Conservation (phyloP, 2,797 vertebrate genomes). For the Hemibagrus guttatus region DNA sequence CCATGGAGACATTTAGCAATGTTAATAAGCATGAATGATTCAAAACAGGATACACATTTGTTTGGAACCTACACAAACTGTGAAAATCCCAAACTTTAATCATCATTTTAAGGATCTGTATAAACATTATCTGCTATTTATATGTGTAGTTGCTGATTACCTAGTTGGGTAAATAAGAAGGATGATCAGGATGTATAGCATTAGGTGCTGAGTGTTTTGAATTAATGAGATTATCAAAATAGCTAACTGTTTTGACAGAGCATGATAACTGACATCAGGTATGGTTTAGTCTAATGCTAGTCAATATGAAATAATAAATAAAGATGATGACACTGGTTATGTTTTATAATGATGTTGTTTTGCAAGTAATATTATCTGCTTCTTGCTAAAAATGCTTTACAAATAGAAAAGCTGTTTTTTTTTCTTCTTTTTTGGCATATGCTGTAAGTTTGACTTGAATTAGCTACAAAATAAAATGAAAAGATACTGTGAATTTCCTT, state of each 20-base stretch:
- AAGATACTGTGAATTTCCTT: not conserved
- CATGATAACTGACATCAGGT: not conserved
- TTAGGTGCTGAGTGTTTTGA: not conserved
- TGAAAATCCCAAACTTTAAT: not conserved
- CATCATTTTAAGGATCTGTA: not conserved
- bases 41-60: not conserved
- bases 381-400: not conserved
- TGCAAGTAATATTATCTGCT: not conserved
- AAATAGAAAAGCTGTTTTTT: not conserved
- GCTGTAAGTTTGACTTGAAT: not conserved
- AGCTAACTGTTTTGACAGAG: not conserved
- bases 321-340: not conserved
- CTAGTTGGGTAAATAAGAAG: not conserved
- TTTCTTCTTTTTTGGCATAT: not conserved
- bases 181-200: not conserved
- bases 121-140: not conserved
- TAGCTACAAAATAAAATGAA: not conserved
- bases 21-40: not conserved
- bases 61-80: not conserved
- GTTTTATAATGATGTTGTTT: not conserved
- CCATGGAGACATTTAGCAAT: not conserved
- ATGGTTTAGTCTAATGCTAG: not conserved
- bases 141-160: not conserved
- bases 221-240: not conserved
- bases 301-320: not conserved